A percentile compares a stretch with the other conserved stretches of the same genome.
phyloP scores from a whole-genome alignment of 2,113 vertebrate species.

The Maccullochella peelii region DNA sequence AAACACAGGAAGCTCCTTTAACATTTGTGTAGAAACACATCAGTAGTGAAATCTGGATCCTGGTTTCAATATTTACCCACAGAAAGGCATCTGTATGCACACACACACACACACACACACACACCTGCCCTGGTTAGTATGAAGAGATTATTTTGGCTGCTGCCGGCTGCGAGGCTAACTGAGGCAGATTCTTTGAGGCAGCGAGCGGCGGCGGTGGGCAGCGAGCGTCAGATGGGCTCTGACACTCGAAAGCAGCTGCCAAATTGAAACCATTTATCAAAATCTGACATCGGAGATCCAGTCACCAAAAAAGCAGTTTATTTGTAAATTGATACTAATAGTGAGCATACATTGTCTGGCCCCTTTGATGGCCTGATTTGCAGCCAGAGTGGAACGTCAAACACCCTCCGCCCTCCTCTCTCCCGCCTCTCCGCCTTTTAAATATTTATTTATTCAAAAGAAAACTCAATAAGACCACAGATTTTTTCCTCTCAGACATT shows the following conservation, averaged over 20 bases:
- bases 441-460: constrained; percentile 84
- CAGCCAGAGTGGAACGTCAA: constrained; percentile 66
- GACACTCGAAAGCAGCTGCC: constrained; percentile 86
- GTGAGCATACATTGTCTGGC: constrained; percentile 78
- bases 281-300: constrained; percentile 85
- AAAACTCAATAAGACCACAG: constrained; percentile 79
- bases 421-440: constrained; percentile 29
- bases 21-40: constrained; percentile 26
- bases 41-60: constrained; percentile 19
- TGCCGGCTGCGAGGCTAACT: constrained; percentile 75
- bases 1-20: constrained; percentile 16
- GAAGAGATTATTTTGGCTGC: constrained; percentile 81
- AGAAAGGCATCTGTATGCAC: constrained; percentile 10
- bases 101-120: constrained; percentile 32
- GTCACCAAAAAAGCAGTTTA: constrained; percentile 85
- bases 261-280: constrained; percentile 90
- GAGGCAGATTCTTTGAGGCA: constrained; percentile 84
- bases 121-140: constrained; percentile 76
- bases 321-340: constrained; percentile 88
- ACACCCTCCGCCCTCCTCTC: constrained; percentile 31
- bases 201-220: constrained; percentile 68
- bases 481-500: constrained; percentile 22
- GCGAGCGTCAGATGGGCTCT: constrained; percentile 79
- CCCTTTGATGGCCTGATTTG: constrained; percentile 73
- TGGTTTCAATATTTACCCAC: constrained; percentile 23